These are phyloP conservation scores for Pithys albifrons DNA, from an alignment of 2,113 vertebrate genomes.

Conservation along the genomic window DNA sequence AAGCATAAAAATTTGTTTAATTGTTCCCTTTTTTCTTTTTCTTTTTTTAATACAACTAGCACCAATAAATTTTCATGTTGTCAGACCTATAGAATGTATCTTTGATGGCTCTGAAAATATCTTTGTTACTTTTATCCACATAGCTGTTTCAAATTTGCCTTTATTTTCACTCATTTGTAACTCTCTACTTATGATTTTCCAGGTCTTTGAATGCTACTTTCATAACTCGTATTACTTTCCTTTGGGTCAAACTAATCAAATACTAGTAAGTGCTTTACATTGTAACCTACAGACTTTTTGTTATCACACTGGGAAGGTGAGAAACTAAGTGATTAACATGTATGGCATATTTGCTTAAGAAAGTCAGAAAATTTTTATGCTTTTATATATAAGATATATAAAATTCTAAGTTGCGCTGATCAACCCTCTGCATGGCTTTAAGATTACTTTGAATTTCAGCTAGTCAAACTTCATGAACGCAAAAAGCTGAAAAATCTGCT, in stretches of 20 bases:
- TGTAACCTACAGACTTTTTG: constrained; percentile 49
- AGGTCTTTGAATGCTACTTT: not conserved
- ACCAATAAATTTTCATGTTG: not conserved
- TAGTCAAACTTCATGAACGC: constrained; percentile 51
- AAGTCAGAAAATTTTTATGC: not conserved
- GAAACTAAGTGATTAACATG: constrained; percentile 50
- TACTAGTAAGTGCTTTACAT: constrained; percentile 51
- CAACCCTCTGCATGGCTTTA: not conserved
- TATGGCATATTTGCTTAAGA: constrained; percentile 13
- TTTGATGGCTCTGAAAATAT: not conserved
- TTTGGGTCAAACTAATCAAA: constrained; percentile 29
- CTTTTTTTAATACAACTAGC: not conserved
- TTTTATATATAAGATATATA: not conserved
- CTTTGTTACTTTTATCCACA: not conserved
- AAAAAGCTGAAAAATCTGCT: constrained; percentile 14
- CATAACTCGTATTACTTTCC: not conserved
- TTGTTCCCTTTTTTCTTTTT: not conserved
- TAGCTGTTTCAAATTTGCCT: not conserved
- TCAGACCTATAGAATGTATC: not conserved
- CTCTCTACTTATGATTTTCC: not conserved
- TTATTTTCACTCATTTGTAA: not conserved
- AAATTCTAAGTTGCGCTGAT: not conserved
- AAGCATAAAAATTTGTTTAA: not conserved
- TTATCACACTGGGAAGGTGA: constrained; percentile 55
- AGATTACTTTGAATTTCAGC: constrained; percentile 27